Evolutionary conservation across 2,113 vertebrate genomes (phyloP).

Genomic region (Isurus oxyrinchus): DNA sequence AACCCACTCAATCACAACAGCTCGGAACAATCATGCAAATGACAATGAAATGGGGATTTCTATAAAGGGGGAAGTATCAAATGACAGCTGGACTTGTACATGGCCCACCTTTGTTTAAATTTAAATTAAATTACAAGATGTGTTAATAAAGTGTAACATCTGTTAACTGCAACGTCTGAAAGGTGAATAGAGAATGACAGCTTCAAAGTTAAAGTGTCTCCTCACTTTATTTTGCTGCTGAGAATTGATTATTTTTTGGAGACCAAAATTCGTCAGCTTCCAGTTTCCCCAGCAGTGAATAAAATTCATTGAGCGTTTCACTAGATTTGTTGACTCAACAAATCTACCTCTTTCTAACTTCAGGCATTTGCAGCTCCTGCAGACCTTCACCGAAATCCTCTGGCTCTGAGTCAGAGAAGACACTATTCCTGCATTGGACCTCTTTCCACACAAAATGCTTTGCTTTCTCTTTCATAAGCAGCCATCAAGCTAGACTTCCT

Average conservation of each 20-base stretch:
- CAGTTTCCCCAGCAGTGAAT: neutral
- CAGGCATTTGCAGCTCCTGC: neutral
- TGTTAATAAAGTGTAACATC: neutral
- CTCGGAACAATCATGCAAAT: neutral
- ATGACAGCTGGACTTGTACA: neutral
- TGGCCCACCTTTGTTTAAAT: neutral
- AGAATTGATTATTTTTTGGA: neutral
- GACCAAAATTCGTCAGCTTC: neutral
- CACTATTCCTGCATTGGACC: neutral
- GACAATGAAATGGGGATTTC: neutral
- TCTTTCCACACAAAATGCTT: neutral
- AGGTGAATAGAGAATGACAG: neutral
- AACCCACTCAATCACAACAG: neutral
- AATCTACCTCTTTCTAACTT: neutral
- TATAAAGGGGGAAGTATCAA: neutral
- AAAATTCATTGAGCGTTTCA: neutral
- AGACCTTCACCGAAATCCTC: neutral
- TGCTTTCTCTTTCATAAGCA: neutral
- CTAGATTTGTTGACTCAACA: neutral
- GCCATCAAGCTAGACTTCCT: neutral
- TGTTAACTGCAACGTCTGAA: neutral
- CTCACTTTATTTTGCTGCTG: neutral
- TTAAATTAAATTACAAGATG: neutral
- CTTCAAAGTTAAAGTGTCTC: neutral
- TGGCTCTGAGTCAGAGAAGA: neutral